Base-by-base conservation (phyloP, 2,888 invertebrate species). In the Siphlonurus alternatus region DNA sequence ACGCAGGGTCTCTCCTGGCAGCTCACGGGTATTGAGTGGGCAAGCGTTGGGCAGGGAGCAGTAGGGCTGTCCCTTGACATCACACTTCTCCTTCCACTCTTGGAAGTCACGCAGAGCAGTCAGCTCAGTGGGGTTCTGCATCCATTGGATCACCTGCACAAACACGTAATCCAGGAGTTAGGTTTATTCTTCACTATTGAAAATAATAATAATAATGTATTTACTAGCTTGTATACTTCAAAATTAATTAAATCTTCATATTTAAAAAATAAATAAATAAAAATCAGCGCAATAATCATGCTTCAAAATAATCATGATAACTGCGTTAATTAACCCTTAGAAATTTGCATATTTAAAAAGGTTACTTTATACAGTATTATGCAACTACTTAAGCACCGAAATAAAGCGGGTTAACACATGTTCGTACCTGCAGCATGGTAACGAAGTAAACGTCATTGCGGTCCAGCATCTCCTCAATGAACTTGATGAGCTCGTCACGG, bases 11-110 rank as follows among this genome's bases (percentile, higher is more conserved):
- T 94, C 93, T 67, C 93, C 93, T 38, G 93, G 93, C 69, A 94
- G 78, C 77, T 94, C 94, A 72, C 93, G 81, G 66, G 93, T 93
- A 60, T 86, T 92, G 70, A 93, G 77, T 18, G 93, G 89, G 75
- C 94, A 94, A 64, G 93, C 88, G 73, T 94, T 94, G 65, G 93
- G 93, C 71, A 93, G 77, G 1, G 93, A 93, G 75, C 94, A 94
- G 81, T 85, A 91, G 65, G 94, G 90, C 75, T 93, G 92, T 64
- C 93, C 93, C 77, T 93, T 93, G 68, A 94, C 89, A 74, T 93
- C 93, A 76, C 94, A 94, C 75, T 91, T 91, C 71, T 93, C 93
- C 76, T 94, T 94, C 94, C 94, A 94, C 76, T 93, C 92, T 71
- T 88, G 88, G 84, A 94, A 94, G 74, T 94, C 93, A 70, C 92